phyloP scores from a whole-genome alignment of 2,797 vertebrate species.

The Phaenicophaeus curvirostris region DNA sequence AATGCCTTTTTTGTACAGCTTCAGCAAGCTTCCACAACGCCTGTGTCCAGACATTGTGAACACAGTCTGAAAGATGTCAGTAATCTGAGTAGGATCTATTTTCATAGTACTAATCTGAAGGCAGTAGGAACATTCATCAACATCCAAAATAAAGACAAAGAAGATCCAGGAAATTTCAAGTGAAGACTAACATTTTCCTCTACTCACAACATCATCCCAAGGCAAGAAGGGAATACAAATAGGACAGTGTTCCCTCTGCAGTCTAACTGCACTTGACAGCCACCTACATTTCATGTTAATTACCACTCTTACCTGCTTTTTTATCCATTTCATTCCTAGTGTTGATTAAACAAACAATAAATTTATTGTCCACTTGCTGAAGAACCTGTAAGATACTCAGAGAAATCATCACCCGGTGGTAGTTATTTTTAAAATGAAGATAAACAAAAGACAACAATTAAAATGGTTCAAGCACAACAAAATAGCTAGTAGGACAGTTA shows the following conservation, averaged over 20 bases:
- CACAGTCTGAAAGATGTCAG: conserved; percentile 17
- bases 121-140: conserved; percentile 22
- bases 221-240: not conserved
- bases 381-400: conserved; percentile 85
- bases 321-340: conserved; percentile 75
- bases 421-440: not conserved
- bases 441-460: not conserved
- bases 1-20: conserved; percentile 46
- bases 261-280: not conserved
- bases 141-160: conserved; percentile 57
- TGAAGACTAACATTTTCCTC: conserved; percentile 40
- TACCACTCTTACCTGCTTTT: conserved; percentile 70
- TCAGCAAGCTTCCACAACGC: not conserved
- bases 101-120: conserved; percentile 36
- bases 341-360: conserved; percentile 92
- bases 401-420: conserved; percentile 1
- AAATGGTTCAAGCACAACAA: not conserved
- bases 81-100: conserved; percentile 47
- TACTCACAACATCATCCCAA: not conserved
- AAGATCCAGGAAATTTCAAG: conserved; percentile 53
- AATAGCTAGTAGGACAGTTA: not conserved
- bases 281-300: not conserved
- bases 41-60: not conserved
- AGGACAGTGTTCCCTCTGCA: conserved; percentile 3
- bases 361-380: conserved; percentile 97